Base-by-base conservation (phyloP, 2,888 invertebrate species). In the Polyploca ridens region DNA sequence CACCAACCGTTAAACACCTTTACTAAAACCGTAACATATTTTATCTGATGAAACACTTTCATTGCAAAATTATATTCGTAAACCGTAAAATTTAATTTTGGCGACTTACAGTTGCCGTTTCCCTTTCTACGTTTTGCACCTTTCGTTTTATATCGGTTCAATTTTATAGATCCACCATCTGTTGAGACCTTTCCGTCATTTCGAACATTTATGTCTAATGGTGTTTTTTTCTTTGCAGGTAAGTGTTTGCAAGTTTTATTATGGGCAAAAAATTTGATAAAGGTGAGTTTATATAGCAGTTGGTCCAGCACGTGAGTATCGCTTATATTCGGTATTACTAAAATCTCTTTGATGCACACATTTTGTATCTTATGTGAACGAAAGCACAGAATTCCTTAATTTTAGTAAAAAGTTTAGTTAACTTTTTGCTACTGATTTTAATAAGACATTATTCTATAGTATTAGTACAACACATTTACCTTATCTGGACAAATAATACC, bases 71-170 rank as follows among this genome's bases (percentile, higher is more conserved):
- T 54, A 3, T 54, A 19, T 54, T 19, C 10, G 54, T 54, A 7
- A 69, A 66, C 68, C 57, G 76, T 69, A 75, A 70, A 63, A 68
- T 69, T 67, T 71, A 69, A 62, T 70, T 54, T 73, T 79, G 78
- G 77, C 74, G 75, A 76, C 79, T 75, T 81, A 86, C 86, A 88
- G 85, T 88, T 85, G 87, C 76, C 74, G 83, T 84, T 88, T 87
- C 85, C 83, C 86, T 86, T 86, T 85, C 85, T 77, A 79, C 81
- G 75, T 82, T 84, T 84, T 87, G 89, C 89, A 90, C 89, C 89
- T 90, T 89, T 89, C 84, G 74, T 74, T 80, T 80, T 86, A 85
- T 86, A 79, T 81, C 78, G 79, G 77, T 81, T 80, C 82, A 81
- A 84, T 83, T 85, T 86, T 81, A 87, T 86, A 84, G 83, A 84